Evolutionary conservation across 1,140 invertebrate genomes (phyloP).

Genomic region (Venustaconcha ellipsiformis): DNA sequence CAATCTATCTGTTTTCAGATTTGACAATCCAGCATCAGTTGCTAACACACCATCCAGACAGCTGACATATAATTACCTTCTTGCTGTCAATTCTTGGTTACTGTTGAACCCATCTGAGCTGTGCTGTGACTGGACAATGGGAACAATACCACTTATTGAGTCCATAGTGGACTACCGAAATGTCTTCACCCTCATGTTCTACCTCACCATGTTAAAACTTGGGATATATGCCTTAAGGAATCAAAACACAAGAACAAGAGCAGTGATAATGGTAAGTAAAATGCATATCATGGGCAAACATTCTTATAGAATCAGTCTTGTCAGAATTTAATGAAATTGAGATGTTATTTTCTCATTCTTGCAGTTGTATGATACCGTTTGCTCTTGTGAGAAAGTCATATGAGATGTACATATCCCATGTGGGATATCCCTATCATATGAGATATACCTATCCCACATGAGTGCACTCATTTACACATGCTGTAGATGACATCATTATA

Average conservation of each 20-base stretch:
- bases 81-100: slow-evolving; percentile 91
- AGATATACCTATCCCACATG: too few relatives aligned
- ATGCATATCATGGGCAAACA: neutral
- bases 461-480: too few relatives aligned
- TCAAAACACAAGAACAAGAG: slow-evolving; percentile 78
- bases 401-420: too few relatives aligned
- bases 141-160: slow-evolving; percentile 89
- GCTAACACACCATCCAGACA: slow-evolving; percentile 83
- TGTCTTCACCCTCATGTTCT: slow-evolving; percentile 83
- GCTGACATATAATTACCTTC: slow-evolving; percentile 93
- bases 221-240: slow-evolving; percentile 77
- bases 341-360: too few relatives aligned
- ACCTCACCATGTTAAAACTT: slow-evolving; percentile 76
- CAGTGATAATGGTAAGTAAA: slow-evolving; percentile 82
- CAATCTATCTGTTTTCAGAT: slow-evolving; percentile 72
- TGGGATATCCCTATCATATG: too few relatives aligned
- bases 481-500: too few relatives aligned
- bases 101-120: slow-evolving; percentile 89
- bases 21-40: slow-evolving; percentile 93
- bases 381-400: too few relatives aligned
- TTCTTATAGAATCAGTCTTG: too few relatives aligned
- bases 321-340: too few relatives aligned
- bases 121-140: slow-evolving; percentile 99
- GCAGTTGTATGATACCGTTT: too few relatives aligned
- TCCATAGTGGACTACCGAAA: slow-evolving; percentile 86